Evolutionary conservation across 1,140 invertebrate species (phyloP).

Genomic region (Archegozetes longisetosus): DNA sequence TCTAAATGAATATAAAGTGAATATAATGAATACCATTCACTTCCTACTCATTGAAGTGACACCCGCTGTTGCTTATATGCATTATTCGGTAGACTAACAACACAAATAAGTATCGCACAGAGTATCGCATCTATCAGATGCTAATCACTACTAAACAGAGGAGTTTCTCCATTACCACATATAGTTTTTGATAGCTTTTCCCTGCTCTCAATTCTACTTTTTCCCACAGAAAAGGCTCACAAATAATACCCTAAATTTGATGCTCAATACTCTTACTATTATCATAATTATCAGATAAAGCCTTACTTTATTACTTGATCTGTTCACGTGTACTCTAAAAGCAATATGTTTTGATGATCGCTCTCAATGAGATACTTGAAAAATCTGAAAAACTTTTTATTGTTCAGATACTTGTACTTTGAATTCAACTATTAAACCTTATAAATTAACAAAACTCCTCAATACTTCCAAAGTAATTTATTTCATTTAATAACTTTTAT

Average conservation of each 20-base stretch:
- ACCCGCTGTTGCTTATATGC: background rate
- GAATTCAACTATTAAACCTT: no score
- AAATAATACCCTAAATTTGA: background rate
- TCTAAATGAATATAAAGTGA: background rate
- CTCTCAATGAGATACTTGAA: no score
- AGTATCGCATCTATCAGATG: background rate
- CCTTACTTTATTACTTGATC: background rate
- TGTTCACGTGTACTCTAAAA: background rate
- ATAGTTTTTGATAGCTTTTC: background rate
- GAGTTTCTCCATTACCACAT: background rate
- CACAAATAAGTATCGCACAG: background rate
- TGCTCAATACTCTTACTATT: background rate
- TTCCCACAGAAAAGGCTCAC: background rate
- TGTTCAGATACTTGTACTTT: no score
- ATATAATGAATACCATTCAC: background rate
- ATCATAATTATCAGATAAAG: background rate
- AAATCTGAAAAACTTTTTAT: no score
- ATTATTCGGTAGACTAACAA: background rate
- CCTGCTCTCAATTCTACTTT: background rate
- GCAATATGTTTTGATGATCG: no score
- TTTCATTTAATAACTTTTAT: no score
- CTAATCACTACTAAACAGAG: background rate
- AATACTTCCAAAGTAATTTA: no score
- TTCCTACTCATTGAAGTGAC: background rate
- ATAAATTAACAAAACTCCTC: no score